Base-by-base conservation (phyloP, 2,113 vertebrate genomes). In the Orthochromis indermauri region DNA sequence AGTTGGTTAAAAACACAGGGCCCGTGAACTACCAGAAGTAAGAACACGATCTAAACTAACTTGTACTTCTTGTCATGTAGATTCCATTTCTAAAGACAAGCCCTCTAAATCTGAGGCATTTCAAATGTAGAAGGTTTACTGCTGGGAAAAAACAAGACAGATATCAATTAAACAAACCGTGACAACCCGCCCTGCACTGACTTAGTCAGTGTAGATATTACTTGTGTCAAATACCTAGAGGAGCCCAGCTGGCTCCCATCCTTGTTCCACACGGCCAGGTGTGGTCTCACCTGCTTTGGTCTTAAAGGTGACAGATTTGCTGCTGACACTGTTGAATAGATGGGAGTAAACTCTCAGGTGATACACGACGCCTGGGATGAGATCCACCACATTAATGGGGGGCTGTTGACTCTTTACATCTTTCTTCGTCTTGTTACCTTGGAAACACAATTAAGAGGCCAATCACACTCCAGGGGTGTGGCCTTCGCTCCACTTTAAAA, bases 201-300 rank as follows among this genome's bases (percentile, higher is more conserved):
- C 68, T 86, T 6, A 82, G 42, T 73, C 68, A 84, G 26, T 40
- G 78, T 31, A 28, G 63, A 81, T 40, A 53, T 31, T 8, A 87
- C 24, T 57, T 88, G 47, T 71, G 24, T 81, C 14, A 87, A 53
- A 88, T 21, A 71, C 71, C 10, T 57, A 84, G 76, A 73, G 57
- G 45, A 61, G 55, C 85, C 86, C 91, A 89, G 80, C 68, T 57
- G 87, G 51, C 86, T 47, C n/a, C 54, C 82, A 88, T 54, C 71
- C 59, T 13, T 33, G 57, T 42, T 87, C 87, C 85, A 66, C 88
- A 86, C 31, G 37, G 78, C 71, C 92, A 89, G 91, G 88, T 84
- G 90, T 90, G 63, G 78, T 85, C 98, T 99, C 98, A 99, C 99
- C 99, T 99, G 98, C 91, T 95, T 97, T 98, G 95, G 98, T 99